Evolutionary conservation across 1,140 invertebrate genomes (phyloP).

Genomic region (Dolichoris vasculosae): DNA sequence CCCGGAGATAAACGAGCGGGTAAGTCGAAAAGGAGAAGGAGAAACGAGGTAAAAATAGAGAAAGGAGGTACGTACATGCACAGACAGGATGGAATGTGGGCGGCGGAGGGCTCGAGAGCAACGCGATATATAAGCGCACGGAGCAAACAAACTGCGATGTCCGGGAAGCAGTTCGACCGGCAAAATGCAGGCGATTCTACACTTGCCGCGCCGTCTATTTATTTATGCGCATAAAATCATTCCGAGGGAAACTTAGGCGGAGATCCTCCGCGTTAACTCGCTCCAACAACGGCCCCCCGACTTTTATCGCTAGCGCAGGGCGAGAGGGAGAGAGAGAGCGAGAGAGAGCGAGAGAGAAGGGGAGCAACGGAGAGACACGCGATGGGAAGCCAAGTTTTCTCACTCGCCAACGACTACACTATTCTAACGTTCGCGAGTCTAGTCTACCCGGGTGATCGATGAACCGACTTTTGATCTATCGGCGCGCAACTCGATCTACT

Average conservation of each 20-base stretch:
- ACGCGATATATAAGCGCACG: neutral
- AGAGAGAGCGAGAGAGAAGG: no score
- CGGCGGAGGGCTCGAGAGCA: conserved; percentile 46
- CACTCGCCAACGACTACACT: neutral
- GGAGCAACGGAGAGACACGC: no score
- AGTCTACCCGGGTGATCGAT: no score
- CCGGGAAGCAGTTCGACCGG: conserved; percentile 58
- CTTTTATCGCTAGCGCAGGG: neutral
- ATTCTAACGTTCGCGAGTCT: no score
- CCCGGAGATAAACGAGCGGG: conserved; percentile 34
- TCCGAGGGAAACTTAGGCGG: neutral
- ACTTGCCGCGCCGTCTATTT: neutral
- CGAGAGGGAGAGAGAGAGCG: neutral
- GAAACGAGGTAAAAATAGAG: conserved; percentile 37
- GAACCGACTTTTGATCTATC: no score
- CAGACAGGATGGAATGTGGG: conserved; percentile 64
- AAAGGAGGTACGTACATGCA: conserved; percentile 44
- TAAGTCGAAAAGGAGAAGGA: conserved; percentile 2
- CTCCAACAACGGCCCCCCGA: neutral
- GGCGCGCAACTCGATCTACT: no score
- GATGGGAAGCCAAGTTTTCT: neutral
- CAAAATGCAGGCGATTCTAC: conserved; percentile 9
- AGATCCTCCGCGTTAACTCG: neutral
- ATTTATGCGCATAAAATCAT: conserved; percentile 13
- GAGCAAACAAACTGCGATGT: conserved; percentile 57